A percentile compares a stretch with the other conserved stretches of the same genome.
Conservation (phyloP, 2,888 invertebrate species). For the Epistrophe grossulariae region DNA sequence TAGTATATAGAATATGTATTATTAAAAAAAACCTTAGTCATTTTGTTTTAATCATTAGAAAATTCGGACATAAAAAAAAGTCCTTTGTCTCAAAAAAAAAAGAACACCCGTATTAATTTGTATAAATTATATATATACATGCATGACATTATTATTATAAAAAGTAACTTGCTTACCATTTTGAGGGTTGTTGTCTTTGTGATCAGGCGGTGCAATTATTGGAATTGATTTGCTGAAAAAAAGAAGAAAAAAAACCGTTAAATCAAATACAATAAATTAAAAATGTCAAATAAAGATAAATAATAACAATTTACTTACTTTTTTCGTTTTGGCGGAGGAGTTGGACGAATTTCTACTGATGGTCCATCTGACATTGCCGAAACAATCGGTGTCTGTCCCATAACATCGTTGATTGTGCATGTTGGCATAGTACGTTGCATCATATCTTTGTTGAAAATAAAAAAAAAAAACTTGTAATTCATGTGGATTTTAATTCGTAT, state of each 20-base stretch:
- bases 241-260: constrained; percentile 13
- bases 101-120: too few relatives aligned
- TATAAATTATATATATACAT: too few relatives aligned
- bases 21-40: too few relatives aligned
- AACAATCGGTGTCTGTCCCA: constrained; percentile 86
- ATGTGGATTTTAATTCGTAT: background rate
- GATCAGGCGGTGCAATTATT: constrained; percentile 78
- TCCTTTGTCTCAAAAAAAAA: too few relatives aligned
- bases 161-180: constrained; percentile 48
- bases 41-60: too few relatives aligned
- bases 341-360: constrained; percentile 83
- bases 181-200: constrained; percentile 71
- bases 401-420: constrained; percentile 71
- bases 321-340: constrained; percentile 84
- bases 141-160: background rate
- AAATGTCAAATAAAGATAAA: background rate
- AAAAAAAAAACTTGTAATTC: constrained; percentile 3
- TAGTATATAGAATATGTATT: too few relatives aligned
- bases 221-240: constrained; percentile 78
- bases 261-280: background rate
- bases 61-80: too few relatives aligned
- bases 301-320: constrained; percentile 77
- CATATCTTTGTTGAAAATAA: constrained; percentile 48
- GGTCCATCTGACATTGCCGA: constrained; percentile 89
- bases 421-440: constrained; percentile 62